A percentile compares a stretch with the other conserved stretches of the same genome.
These are phyloP conservation scores for Gephyroberyx darwinii DNA, from an alignment of 2,797 vertebrate genomes.

Conservation along the genomic window DNA sequence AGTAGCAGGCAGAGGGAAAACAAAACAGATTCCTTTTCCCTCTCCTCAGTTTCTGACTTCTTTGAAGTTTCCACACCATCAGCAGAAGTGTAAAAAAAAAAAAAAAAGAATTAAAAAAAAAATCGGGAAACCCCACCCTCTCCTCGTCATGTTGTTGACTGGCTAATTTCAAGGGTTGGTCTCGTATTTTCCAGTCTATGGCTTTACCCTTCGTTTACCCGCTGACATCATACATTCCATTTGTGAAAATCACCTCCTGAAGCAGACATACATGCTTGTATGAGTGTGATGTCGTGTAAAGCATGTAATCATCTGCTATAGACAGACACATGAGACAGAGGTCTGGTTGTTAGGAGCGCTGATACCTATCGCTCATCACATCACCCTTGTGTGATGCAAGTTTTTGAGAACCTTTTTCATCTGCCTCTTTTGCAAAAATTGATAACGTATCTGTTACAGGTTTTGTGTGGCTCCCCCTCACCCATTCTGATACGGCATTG, in stretches of 20 bases:
- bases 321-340: constrained; percentile 46
- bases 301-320: constrained; percentile 56
- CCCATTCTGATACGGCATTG: constrained; percentile 57
- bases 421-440: constrained; percentile 20
- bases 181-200: constrained; percentile 72
- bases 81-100: constrained; percentile 44
- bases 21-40: constrained; percentile 61
- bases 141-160: constrained; percentile 62
- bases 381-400: constrained; percentile 43
- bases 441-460: constrained; percentile 45
- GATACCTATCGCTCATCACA: constrained; percentile 34
- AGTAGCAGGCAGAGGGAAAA: constrained; percentile 66
- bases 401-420: constrained; percentile 13
- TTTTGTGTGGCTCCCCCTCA: constrained; percentile 42
- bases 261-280: constrained; percentile 45
- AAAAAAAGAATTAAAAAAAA: neutral
- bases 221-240: constrained; percentile 79
- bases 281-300: constrained; percentile 47
- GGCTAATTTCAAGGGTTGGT: constrained; percentile 64
- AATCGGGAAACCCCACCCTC: constrained; percentile 69
- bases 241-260: constrained; percentile 73
- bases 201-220: constrained; percentile 64
- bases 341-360: constrained; percentile 43
- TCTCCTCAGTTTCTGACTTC: constrained; percentile 48
- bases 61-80: constrained; percentile 78